These are phyloP conservation scores for Sinonovacula constricta DNA, from an alignment of 1,140 invertebrate species.

Conservation along the genomic window DNA sequence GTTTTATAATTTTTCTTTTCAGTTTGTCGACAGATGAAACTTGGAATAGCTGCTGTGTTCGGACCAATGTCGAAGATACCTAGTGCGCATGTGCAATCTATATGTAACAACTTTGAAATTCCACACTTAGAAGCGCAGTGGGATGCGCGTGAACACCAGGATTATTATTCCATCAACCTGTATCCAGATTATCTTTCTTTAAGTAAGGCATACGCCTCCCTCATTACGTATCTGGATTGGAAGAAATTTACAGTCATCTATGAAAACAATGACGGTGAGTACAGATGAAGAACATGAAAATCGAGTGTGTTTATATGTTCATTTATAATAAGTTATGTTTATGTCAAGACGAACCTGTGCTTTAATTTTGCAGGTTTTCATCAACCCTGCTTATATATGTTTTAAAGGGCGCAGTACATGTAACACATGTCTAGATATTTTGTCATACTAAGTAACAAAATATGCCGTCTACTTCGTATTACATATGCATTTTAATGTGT, in stretches of 20 bases:
- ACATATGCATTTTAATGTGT: no score
- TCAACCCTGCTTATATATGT: no score
- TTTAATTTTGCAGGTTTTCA: no score
- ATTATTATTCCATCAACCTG: slow-evolving; percentile 93
- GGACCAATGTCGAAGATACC: slow-evolving; percentile 94
- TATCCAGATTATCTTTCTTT: slow-evolving; percentile 94
- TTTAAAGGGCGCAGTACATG: no score
- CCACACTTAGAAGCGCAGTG: slow-evolving; percentile 96
- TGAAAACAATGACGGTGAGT: slow-evolving; percentile 92
- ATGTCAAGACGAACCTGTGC: no score
- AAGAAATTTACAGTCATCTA: slow-evolving; percentile 96
- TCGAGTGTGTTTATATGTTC: no score
- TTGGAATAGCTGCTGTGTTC: slow-evolving; percentile 95
- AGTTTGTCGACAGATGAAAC: slow-evolving; percentile 93
- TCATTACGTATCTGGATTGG: slow-evolving; percentile 94
- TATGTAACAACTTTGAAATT: slow-evolving; percentile 97
- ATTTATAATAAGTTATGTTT: no score
- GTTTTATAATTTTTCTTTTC: slow-evolving; percentile 64
- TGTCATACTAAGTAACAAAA: no score
- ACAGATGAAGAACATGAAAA: no score
- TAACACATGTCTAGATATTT: no score
- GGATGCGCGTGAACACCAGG: slow-evolving; percentile 75
- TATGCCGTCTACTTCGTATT: no score
- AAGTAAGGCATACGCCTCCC: slow-evolving; percentile 93
- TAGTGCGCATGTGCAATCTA: slow-evolving; percentile 95